Base-by-base conservation (phyloP, 2,797 vertebrate species). In the Poeciliopsis presidionis region DNA sequence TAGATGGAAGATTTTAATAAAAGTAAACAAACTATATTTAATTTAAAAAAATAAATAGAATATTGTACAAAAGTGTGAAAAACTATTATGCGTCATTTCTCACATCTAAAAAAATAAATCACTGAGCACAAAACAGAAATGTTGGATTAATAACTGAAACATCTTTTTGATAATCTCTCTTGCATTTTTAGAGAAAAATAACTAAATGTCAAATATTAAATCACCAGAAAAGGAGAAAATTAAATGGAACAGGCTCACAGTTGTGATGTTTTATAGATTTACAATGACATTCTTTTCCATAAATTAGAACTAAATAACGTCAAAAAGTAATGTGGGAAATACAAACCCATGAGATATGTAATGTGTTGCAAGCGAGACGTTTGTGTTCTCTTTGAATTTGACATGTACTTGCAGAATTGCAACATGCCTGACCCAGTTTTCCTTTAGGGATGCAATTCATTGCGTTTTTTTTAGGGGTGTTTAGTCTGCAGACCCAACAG, bases 371-470 rank as follows among this genome's bases (percentile, higher is more conserved):
- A 43, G 2, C 14, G 12, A 8, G 20, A 8, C 20, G 33, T 36
- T 63, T 63, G 28, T 63, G 59, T 18, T 63, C 18, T 39, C 33
- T 22, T 22, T 43, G 39, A 25, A 65, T 18, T 47, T 4, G 4
- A 61, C 22, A 39, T 75, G 39, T n/a, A 63, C 70, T 36, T 74
- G 7, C 63, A 47, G 16, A 39, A 51, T 71, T 83, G 74, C 59
- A 75, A 71, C 71, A 74, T 41, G 69, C 36, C 72, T 88, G 89
- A 83, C 91, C 84, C 83, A 91, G 80, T 91, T 91, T 86, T 72
- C 75, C 57, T 7, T 36, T 55, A 79, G 75, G 75, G 53, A 73
- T 74, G 30, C 51, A 59, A 73, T 45, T 63, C 30, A 16, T 16
- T 79, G 84, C 77, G 81, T 7, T 88, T 84, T 2, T 89, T 43